A percentile compares a stretch with the other conserved stretches of the same genome.
Conservation (phyloP, 1,140 invertebrate genomes). For the Harpegnathos saltator region DNA sequence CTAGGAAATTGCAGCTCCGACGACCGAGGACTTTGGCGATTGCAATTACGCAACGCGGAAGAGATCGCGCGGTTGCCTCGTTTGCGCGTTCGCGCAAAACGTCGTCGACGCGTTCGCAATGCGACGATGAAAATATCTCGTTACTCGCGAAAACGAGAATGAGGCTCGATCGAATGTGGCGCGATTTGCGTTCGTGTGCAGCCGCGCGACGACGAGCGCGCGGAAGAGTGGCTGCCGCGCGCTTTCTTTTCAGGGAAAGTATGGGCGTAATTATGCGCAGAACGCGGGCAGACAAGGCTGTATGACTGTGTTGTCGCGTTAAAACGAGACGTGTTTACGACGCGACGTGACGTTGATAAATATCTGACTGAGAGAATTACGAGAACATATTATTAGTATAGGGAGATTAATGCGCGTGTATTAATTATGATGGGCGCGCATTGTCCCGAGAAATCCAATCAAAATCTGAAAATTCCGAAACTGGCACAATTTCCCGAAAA, state of each 20-base stretch:
- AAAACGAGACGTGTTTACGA: neutral
- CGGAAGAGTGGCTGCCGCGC: neutral
- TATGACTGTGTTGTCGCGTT: neutral
- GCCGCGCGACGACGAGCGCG: too few relatives aligned
- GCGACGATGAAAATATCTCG: neutral
- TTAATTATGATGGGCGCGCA: too few relatives aligned
- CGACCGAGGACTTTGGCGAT: conserved; percentile 20
- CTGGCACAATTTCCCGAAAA: too few relatives aligned
- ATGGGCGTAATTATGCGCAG: neutral
- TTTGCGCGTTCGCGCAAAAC: neutral
- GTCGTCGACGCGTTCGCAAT: conserved; percentile 19
- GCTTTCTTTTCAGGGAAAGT: conserved; percentile 9
- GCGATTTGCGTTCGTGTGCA: neutral
- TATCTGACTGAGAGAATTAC: too few relatives aligned
- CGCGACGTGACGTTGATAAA: too few relatives aligned
- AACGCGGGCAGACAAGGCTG: neutral
- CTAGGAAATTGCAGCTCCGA: conserved; percentile 34
- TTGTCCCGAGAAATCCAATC: too few relatives aligned
- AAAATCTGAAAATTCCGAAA: too few relatives aligned
- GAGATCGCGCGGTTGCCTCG: conserved; percentile 12
- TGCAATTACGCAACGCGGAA: conserved; percentile 56
- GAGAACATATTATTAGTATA: too few relatives aligned
- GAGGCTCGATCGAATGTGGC: neutral
- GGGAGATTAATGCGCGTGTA: too few relatives aligned
- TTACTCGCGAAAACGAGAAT: neutral